Conservation (phyloP, 2,113 vertebrate genomes). For the Calonectris borealis region DNA sequence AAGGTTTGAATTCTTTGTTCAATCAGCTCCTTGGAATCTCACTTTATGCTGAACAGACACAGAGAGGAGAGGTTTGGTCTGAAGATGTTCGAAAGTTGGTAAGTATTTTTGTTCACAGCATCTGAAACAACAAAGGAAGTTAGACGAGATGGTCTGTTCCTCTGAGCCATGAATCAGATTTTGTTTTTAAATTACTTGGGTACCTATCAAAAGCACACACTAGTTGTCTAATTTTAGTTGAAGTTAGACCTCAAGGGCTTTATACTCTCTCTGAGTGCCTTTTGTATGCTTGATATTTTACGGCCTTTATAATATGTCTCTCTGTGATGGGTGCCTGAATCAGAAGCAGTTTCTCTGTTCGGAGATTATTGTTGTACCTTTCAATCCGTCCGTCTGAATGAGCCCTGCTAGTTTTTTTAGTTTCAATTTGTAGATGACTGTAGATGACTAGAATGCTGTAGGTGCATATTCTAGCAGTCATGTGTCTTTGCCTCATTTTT, state of each 20-base stretch:
- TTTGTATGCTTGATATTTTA: background rate
- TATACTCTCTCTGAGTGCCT: background rate
- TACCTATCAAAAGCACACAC: background rate
- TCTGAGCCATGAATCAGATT: background rate
- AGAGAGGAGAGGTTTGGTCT: conserved; percentile 90
- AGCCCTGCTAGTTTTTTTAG: background rate
- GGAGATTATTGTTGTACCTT: background rate
- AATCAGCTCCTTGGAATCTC: conserved; percentile 87
- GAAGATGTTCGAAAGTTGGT: conserved; percentile 95
- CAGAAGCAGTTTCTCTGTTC: background rate
- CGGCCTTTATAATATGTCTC: background rate
- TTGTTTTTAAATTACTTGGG: background rate
- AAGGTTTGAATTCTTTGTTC: conserved; percentile 91
- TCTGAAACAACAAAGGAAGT: background rate
- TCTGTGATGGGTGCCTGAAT: background rate
- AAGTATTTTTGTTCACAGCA: conserved; percentile 17
- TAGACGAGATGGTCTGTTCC: background rate
- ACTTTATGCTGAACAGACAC: conserved; percentile 85
- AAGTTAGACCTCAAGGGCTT: background rate
- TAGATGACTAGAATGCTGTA: background rate
- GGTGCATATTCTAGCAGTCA: background rate
- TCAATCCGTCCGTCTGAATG: background rate
- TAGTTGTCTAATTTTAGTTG: background rate
- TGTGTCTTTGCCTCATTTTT: background rate
- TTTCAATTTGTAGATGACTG: background rate